phyloP scores from a whole-genome alignment of 2,888 invertebrate genomes.

The Hemicrepidius hirtus region DNA sequence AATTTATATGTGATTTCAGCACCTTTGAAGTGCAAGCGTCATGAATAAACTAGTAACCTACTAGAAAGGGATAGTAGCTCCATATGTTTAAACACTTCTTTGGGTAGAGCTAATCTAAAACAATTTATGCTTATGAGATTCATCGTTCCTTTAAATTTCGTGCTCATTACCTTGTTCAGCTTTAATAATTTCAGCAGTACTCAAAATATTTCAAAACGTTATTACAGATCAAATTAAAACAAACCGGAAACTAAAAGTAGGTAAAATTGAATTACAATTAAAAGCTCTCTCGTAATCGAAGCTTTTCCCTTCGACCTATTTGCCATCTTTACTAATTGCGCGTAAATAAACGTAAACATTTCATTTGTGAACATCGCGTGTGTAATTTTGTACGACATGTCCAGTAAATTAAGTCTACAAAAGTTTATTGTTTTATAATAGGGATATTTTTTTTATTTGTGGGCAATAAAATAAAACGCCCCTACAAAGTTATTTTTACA shows the following conservation, averaged over 20 bases:
- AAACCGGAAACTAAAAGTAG: not conserved
- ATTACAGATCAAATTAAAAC: not conserved
- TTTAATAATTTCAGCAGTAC: too few species aligned
- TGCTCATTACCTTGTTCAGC: too few species aligned
- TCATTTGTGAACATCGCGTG: too few species aligned
- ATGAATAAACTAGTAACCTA: conserved; percentile 25
- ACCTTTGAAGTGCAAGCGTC: conserved; percentile 24
- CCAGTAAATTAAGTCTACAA: too few species aligned
- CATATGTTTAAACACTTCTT: not conserved
- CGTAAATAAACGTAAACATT: not conserved
- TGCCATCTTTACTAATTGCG: not conserved
- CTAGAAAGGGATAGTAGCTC: not conserved
- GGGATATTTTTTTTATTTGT: too few species aligned
- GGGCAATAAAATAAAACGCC: too few species aligned
- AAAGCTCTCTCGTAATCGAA: not conserved
- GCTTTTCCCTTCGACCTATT: not conserved
- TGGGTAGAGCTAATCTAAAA: not conserved
- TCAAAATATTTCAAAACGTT: too few species aligned
- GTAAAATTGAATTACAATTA: conserved; percentile 8
- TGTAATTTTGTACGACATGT: too few species aligned
- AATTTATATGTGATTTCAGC: conserved; percentile 28
- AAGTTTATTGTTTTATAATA: too few species aligned
- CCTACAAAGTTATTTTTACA: too few species aligned
- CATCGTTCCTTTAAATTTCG: not conserved
- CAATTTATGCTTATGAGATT: conserved; percentile 14